Evolutionary conservation across 2,113 vertebrate species (phyloP).

Genomic region (Scomber japonicus): DNA sequence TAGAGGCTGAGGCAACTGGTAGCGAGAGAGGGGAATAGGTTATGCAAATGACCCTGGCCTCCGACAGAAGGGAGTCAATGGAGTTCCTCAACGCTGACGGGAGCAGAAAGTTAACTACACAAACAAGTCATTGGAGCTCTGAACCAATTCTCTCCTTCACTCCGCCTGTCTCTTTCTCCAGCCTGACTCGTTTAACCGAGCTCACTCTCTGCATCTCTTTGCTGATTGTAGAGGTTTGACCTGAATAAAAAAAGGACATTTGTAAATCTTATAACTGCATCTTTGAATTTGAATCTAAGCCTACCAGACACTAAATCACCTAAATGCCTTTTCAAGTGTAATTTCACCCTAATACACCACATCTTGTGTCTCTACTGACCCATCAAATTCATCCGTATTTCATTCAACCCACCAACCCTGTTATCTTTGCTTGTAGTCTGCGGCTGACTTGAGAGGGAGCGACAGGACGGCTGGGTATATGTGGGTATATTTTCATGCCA

Average conservation of each 20-base stretch:
- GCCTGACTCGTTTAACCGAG: constrained; percentile 40
- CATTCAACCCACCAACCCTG: constrained; percentile 33
- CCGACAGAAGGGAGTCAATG: constrained; percentile 75
- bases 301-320: constrained; percentile 4
- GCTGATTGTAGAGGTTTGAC: constrained; percentile 35
- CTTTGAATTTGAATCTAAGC: constrained; percentile 19
- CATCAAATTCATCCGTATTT: constrained; percentile 30
- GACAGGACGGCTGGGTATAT: constrained; percentile 72
- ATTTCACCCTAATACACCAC: constrained; percentile 5
- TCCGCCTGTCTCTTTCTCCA: constrained; percentile 38
- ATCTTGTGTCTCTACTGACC: constrained; percentile 23
- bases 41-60: constrained; percentile 80
- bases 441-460: constrained; percentile 71
- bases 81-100: constrained; percentile 70
- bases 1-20: constrained; percentile 66
- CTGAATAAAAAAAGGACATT: constrained; percentile 38
- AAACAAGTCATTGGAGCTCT: constrained; percentile 68
- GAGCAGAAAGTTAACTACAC: constrained; percentile 81
- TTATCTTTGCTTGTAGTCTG: constrained; percentile 60
- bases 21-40: constrained; percentile 68
- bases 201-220: constrained; percentile 18
- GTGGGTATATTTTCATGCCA: constrained; percentile 80
- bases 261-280: constrained; percentile 5
- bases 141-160: constrained; percentile 41
- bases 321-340: constrained; percentile 12